Evolutionary conservation across 2,113 vertebrate genomes (phyloP).

Genomic region (Rhagologus leucostigma): DNA sequence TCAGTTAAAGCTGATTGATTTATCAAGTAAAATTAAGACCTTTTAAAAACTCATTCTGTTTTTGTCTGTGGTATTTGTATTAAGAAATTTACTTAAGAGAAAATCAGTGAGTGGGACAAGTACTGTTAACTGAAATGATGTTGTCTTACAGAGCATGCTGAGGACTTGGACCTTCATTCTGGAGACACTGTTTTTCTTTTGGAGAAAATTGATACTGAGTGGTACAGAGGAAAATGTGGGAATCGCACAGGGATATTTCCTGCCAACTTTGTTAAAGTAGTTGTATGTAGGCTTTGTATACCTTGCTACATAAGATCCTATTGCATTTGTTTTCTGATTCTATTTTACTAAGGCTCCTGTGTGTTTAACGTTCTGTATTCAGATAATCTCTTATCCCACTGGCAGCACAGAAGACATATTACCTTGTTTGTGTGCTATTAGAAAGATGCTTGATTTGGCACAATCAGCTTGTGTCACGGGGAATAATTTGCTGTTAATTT

Average conservation of each 20-base stretch:
- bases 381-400: constrained; percentile 16
- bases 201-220: constrained; percentile 85
- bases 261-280: constrained; percentile 80
- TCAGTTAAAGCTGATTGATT: neutral
- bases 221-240: constrained; percentile 87
- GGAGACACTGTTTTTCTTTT: constrained; percentile 86
- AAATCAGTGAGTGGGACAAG: neutral
- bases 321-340: neutral
- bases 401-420: neutral
- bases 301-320: neutral
- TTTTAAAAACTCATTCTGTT: neutral
- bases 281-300: constrained; percentile 77
- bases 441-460: constrained; percentile 28
- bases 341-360: neutral
- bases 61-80: neutral
- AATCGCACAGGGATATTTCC: constrained; percentile 87
- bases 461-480: neutral
- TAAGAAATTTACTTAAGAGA: neutral
- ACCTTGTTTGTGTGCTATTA: neutral
- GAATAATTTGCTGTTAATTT: constrained; percentile 28
- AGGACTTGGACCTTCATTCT: constrained; percentile 82
- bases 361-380: neutral
- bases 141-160: constrained; percentile 79
- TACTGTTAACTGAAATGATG: neutral
- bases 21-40: neutral